phyloP scores from a whole-genome alignment of 2,797 vertebrate genomes.

The Chaenodraco wilsoni region DNA sequence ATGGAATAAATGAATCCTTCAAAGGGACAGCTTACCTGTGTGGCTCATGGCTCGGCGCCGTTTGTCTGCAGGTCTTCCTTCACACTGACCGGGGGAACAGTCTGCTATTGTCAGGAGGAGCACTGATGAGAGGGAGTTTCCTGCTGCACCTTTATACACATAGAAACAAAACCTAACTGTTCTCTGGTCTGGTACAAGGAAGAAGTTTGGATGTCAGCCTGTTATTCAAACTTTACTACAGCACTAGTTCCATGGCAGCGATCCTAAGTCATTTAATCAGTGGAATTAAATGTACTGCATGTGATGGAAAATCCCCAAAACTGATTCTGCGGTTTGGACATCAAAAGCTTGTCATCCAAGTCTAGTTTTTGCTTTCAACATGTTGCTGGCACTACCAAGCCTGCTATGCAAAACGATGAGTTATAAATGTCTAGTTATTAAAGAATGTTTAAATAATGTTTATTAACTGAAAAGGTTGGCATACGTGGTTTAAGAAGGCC shows the following conservation, averaged over 20 bases:
- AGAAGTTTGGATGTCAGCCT: background rate
- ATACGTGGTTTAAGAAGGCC: background rate
- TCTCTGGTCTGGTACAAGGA: slow-evolving; percentile 9
- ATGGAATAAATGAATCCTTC: slow-evolving; percentile 17
- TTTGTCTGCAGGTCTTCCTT: slow-evolving; percentile 39
- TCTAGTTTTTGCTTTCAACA: background rate
- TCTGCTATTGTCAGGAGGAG: slow-evolving; percentile 48
- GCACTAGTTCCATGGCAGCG: background rate
- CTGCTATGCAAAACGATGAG: background rate
- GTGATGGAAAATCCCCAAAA: background rate
- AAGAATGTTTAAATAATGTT: slow-evolving; percentile 13
- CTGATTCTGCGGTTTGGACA: slow-evolving; percentile 3
- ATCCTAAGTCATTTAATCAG: background rate
- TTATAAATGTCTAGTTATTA: slow-evolving; percentile 3
- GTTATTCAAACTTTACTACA: background rate
- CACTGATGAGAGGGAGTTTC: slow-evolving; percentile 72
- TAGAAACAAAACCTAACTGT: slow-evolving; percentile 14
- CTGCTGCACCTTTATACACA: slow-evolving; percentile 51
- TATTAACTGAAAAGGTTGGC: background rate
- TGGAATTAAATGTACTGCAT: slow-evolving; percentile 3
- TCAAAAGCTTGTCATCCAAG: background rate
- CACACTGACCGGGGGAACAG: slow-evolving; percentile 49
- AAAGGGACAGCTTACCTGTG: slow-evolving; percentile 66
- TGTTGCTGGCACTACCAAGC: background rate
- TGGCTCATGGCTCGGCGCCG: slow-evolving; percentile 73